Percentiles rank a stretch among this genome's conserved stretches.
phyloP scores from a whole-genome alignment of 2,113 vertebrate genomes.

The Coreoperca whiteheadi region DNA sequence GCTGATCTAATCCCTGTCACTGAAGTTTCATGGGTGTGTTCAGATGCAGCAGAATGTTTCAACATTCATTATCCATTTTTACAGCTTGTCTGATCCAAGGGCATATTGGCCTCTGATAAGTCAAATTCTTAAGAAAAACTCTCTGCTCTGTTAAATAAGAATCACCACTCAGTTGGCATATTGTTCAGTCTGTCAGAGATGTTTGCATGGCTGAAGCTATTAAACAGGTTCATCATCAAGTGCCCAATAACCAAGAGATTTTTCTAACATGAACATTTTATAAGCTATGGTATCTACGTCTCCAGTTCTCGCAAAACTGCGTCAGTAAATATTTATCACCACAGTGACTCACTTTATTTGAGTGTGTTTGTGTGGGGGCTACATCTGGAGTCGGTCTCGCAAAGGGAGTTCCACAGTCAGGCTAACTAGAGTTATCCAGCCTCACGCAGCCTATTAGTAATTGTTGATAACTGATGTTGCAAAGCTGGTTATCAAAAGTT shows the following conservation, averaged over 20 bases:
- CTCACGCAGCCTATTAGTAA: not conserved
- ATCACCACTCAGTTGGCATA: conserved; percentile 7
- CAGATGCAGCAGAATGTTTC: conserved; percentile 49
- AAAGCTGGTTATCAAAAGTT: conserved; percentile 1
- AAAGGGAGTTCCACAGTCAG: conserved; percentile 6
- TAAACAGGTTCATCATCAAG: conserved; percentile 18
- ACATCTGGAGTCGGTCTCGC: conserved; percentile 38
- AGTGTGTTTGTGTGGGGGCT: conserved; percentile 9
- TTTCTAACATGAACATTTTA: conserved; percentile 45
- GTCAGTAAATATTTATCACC: conserved; percentile 49
- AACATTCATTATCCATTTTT: conserved; percentile 38
- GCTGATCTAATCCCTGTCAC: conserved; percentile 50
- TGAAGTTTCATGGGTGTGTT: conserved; percentile 44
- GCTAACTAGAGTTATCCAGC: not conserved
- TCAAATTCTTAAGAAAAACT: conserved; percentile 40
- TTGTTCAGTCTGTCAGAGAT: not conserved
- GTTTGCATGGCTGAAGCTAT: conserved; percentile 5
- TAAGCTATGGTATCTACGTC: not conserved
- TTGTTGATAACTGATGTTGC: not conserved
- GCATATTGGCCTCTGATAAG: conserved; percentile 30
- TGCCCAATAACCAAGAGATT: not conserved
- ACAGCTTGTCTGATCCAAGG: conserved; percentile 35
- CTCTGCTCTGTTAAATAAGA: conserved; percentile 31
- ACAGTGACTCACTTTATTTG: conserved; percentile 46
- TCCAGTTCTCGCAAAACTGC: not conserved